These are phyloP conservation scores for Hemicentrotus pulcherrimus DNA, from an alignment of 35 echinoderm and acorn worm species.

Conservation along the genomic window DNA sequence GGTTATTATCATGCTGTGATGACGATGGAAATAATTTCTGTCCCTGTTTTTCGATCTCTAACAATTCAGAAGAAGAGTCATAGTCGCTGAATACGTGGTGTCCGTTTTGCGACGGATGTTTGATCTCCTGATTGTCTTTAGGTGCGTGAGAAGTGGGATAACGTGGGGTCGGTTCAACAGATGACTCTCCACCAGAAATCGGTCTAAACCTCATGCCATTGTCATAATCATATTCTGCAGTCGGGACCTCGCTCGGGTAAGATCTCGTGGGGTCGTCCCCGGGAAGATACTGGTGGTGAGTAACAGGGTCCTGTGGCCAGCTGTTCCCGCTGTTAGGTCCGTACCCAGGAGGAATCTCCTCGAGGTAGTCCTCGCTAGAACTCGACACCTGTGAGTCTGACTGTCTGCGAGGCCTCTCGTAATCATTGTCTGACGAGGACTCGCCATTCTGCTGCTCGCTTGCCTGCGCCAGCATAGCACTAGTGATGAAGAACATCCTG, in stretches of 20 bases:
- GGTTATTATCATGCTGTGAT: neutral
- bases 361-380: conserved; percentile 21
- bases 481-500: conserved; percentile 24
- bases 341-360: conserved; percentile 18
- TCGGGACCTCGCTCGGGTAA: neutral
- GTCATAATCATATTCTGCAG: conserved; percentile 32
- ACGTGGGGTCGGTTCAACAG: neutral
- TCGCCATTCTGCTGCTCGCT: neutral
- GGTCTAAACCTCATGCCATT: conserved; percentile 26
- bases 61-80: conserved; percentile 21
- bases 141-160: neutral
- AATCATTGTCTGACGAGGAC: neutral
- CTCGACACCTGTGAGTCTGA: neutral
- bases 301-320: neutral
- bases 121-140: neutral
- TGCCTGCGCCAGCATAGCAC: neutral
- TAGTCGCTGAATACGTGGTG: conserved; percentile 26
- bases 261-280: neutral
- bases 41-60: conserved; percentile 35
- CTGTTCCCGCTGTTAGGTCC: neutral
- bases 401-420: neutral
- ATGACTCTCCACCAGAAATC: neutral
- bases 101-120: neutral
- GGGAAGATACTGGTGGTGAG: neutral
- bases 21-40: neutral